Evolutionary conservation across 64 coral and sea anemone genomes (phyloP).

Genomic region (Pachyseris speciosa): DNA sequence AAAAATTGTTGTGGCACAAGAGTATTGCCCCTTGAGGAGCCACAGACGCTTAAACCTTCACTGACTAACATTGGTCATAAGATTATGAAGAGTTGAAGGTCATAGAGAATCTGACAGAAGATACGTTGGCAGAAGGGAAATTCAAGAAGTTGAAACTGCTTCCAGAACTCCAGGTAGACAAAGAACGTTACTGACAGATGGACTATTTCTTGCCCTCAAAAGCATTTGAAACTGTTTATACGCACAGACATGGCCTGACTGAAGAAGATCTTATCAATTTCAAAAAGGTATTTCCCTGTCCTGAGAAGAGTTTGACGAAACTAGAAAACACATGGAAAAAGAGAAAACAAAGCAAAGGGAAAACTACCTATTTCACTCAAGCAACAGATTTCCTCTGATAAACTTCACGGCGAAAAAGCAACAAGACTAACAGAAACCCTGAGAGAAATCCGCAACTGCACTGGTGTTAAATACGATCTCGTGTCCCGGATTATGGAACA

Average conservation of each 20-base stretch:
- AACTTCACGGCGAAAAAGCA: too few species aligned
- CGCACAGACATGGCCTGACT: neutral
- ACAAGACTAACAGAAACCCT: too few species aligned
- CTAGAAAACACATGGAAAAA: too few species aligned
- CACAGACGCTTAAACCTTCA: slow-evolving; percentile 24
- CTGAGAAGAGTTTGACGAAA: too few species aligned
- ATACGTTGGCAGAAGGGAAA: neutral
- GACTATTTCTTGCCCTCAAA: slow-evolving; percentile 42
- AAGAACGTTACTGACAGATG: neutral
- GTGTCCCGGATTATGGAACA: too few species aligned
- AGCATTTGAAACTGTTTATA: neutral
- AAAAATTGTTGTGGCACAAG: slow-evolving; percentile 26
- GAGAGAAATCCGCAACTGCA: too few species aligned
- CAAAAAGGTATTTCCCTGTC: neutral
- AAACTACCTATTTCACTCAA: too few species aligned
- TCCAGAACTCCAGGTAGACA: neutral
- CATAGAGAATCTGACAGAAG: neutral
- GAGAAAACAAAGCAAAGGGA: too few species aligned
- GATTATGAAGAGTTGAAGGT: neutral
- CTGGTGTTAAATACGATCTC: too few species aligned
- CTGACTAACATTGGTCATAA: neutral
- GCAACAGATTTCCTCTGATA: too few species aligned
- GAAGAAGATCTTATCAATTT: neutral
- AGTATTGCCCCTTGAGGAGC: slow-evolving; percentile 7
- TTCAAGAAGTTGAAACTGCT: neutral